Conservation (phyloP, 1,140 invertebrate genomes). For the Drosophila orena region DNA sequence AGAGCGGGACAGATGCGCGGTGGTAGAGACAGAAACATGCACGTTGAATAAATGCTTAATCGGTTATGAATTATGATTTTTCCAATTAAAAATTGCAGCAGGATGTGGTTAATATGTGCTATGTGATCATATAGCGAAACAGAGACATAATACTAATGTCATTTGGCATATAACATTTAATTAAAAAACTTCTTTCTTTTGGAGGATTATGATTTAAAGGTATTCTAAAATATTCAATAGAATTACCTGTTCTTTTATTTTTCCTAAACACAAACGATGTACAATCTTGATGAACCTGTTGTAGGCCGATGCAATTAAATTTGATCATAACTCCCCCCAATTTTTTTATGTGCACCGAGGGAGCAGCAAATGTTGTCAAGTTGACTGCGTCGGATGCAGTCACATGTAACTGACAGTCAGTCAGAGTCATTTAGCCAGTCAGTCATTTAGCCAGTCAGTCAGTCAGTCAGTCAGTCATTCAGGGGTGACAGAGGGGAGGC, state of each 20-base stretch:
- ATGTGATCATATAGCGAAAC: neutral
- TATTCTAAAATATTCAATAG: too few relatives aligned
- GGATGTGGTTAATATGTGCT: neutral
- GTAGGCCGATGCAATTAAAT: neutral
- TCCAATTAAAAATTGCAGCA: neutral
- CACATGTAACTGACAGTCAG: constrained; percentile 75
- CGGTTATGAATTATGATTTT: neutral
- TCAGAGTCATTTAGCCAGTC: constrained; percentile 76
- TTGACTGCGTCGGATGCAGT: constrained; percentile 66
- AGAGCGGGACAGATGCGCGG: constrained; percentile 17
- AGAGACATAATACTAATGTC: too few relatives aligned
- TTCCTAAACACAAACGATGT: neutral
- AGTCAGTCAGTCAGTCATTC: constrained; percentile 49
- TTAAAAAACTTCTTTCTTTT: too few relatives aligned
- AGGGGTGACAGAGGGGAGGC: constrained; percentile 34
- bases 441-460: constrained; percentile 77
- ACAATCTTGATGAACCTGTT: neutral
- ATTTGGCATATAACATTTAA: too few relatives aligned
- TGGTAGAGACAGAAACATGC: constrained; percentile 11
- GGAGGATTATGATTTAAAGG: too few relatives aligned
- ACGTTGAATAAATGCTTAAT: neutral
- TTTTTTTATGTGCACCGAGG: constrained; percentile 4
- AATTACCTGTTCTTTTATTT: neutral
- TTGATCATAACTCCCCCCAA: neutral
- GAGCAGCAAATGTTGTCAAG: constrained; percentile 46